Percentiles rank a stretch among this genome's conserved stretches.
Evolutionary conservation across 1,140 invertebrate genomes (phyloP).

Genomic region (Wiebesia pumilae): DNA sequence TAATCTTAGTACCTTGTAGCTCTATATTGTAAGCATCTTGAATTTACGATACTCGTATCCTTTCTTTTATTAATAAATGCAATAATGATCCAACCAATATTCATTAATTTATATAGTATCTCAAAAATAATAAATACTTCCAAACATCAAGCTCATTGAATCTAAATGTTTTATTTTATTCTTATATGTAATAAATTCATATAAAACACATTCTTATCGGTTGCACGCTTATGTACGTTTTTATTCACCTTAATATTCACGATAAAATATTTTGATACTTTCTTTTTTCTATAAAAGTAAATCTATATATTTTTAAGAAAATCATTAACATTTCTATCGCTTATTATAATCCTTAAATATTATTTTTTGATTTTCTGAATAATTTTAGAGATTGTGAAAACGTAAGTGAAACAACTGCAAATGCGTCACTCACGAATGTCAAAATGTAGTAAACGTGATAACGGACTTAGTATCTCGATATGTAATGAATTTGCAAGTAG

Average conservation of each 20-base stretch:
- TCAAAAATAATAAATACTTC: background rate
- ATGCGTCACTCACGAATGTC: background rate
- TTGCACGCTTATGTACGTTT: no score
- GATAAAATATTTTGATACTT: background rate
- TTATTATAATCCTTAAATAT: background rate
- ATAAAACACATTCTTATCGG: no score
- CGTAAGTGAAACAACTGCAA: background rate
- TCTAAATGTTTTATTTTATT: background rate
- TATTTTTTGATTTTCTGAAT: background rate
- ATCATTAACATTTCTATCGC: background rate
- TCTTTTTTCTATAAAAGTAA: background rate
- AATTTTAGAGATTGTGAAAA: background rate
- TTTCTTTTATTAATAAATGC: no score
- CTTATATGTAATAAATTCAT: no score
- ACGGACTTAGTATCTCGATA: no score
- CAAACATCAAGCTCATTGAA: background rate
- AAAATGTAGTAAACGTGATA: background rate
- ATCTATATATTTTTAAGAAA: background rate
- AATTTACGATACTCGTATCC: no score
- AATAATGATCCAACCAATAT: no score
- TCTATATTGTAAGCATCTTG: no score
- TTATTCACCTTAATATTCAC: background rate
- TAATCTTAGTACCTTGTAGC: no score
- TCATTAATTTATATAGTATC: no score
- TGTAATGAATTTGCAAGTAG: no score